Conservation (phyloP, 2,888 invertebrate genomes). For the Opisthograptis luteolata region DNA sequence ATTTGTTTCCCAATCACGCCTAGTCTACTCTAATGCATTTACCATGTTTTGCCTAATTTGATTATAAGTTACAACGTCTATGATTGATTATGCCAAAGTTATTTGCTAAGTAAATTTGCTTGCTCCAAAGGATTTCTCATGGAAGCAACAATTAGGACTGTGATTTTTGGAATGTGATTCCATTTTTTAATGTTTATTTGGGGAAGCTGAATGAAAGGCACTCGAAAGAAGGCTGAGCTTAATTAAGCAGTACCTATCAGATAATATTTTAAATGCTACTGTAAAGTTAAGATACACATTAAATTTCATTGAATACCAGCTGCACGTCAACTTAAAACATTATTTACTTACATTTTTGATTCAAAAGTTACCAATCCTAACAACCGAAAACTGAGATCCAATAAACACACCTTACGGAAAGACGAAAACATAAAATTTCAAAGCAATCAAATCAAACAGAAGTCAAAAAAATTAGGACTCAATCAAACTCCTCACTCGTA, state of each 20-base stretch:
- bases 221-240: too few species aligned
- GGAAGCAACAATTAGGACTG: neutral
- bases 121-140: neutral
- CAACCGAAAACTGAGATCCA: slow-evolving; percentile 18
- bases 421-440: neutral
- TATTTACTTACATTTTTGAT: slow-evolving; percentile 2
- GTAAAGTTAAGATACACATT: neutral
- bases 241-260: too few species aligned
- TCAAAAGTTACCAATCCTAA: slow-evolving; percentile 1
- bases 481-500: slow-evolving; percentile 13
- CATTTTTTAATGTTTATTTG: too few species aligned
- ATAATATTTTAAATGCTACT: too few species aligned
- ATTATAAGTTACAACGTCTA: slow-evolving; percentile 1
- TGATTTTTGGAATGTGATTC: neutral
- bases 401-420: slow-evolving; percentile 4
- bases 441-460: neutral
- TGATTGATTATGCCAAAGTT: slow-evolving; percentile 8
- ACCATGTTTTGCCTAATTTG: slow-evolving; percentile 6
- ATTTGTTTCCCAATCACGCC: slow-evolving; percentile 14
- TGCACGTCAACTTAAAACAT: too few species aligned
- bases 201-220: too few species aligned
- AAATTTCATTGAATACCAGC: too few species aligned
- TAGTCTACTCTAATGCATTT: slow-evolving; percentile 20
- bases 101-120: slow-evolving; percentile 8
- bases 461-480: slow-evolving; percentile 1